Percentiles rank a stretch among this genome's conserved stretches.
Evolutionary conservation across 1,140 invertebrate species (phyloP).

Genomic region (Drosophila mayri): DNA sequence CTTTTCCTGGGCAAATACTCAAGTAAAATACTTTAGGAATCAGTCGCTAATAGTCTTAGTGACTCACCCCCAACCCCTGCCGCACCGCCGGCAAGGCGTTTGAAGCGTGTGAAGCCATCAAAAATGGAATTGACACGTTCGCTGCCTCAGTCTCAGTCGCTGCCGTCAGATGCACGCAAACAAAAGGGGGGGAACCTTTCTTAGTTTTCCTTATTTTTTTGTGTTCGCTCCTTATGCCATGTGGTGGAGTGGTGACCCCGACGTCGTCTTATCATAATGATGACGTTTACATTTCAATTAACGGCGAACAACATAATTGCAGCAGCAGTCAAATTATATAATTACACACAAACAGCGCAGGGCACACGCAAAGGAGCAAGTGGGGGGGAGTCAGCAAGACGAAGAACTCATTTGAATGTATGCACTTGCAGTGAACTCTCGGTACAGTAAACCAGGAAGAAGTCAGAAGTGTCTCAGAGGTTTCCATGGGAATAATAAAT

Average conservation of each 20-base stretch:
- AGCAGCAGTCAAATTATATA: constrained; percentile 82
- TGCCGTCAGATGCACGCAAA: constrained; percentile 42
- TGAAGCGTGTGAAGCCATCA: constrained; percentile 57
- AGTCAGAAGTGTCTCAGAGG: not conserved
- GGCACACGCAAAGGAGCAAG: constrained; percentile 27
- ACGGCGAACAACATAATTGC: constrained; percentile 79
- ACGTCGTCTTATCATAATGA: constrained; percentile 76
- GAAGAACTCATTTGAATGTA: constrained; percentile 25
- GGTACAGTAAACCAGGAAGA: not conserved
- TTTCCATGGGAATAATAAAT: not conserved
- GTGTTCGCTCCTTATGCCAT: not conserved
- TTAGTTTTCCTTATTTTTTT: not conserved
- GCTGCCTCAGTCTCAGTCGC: constrained; percentile 1
- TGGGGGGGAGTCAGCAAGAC: not conserved
- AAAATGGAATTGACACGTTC: constrained; percentile 72
- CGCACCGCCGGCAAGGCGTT: constrained; percentile 10
- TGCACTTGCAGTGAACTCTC: constrained; percentile 5
- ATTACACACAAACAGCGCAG: constrained; percentile 70
- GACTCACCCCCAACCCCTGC: not conserved
- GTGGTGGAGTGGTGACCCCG: constrained; percentile 22
- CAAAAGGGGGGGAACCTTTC: constrained; percentile 11
- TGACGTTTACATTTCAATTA: constrained; percentile 83
- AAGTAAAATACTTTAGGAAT: constrained; percentile 18
- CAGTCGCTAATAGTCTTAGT: constrained; percentile 30
- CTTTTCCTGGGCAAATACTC: constrained; percentile 22